Percentiles rank a stretch among this genome's conserved stretches.
Evolutionary conservation across 2,888 invertebrate species (phyloP).

Genomic region (Sesia apiformis): DNA sequence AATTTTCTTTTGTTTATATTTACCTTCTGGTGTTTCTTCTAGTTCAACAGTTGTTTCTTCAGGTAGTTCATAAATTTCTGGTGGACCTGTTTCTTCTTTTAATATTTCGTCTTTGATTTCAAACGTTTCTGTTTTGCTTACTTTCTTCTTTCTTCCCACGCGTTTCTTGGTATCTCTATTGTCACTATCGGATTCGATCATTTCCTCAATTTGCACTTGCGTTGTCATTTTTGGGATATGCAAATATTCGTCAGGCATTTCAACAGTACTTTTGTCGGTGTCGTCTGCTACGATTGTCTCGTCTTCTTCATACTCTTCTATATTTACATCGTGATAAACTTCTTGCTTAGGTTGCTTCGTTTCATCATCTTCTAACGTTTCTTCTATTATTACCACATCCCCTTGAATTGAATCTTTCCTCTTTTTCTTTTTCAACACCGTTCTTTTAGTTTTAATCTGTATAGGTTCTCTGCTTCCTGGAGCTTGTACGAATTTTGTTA

Average conservation of each 20-base stretch:
- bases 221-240: constrained; percentile 37
- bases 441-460: constrained; percentile 73
- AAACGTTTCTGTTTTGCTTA: not conserved
- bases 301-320: constrained; percentile 51
- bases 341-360: constrained; percentile 11
- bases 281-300: constrained; percentile 23
- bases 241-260: constrained; percentile 43
- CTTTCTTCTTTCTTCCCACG: constrained; percentile 5
- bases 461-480: constrained; percentile 68
- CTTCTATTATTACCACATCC: constrained; percentile 66
- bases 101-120: not conserved
- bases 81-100: constrained; percentile 4
- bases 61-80: constrained; percentile 35
- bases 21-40: constrained; percentile 21
- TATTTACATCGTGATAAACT: constrained; percentile 38
- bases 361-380: constrained; percentile 57
- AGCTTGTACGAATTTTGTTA: constrained; percentile 72
- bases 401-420: constrained; percentile 32
- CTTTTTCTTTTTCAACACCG: constrained; percentile 64
- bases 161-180: constrained; percentile 14
- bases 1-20: constrained; percentile 23
- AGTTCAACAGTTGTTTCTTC: constrained; percentile 32
- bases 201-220: constrained; percentile 45
- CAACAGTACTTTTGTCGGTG: constrained; percentile 41
- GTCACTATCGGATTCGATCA: constrained; percentile 13